Evolutionary conservation across 2,888 invertebrate genomes (phyloP), one percentile per base, ranked within the genome.

Genomic region (Pristionchus exspectatus): DNA sequence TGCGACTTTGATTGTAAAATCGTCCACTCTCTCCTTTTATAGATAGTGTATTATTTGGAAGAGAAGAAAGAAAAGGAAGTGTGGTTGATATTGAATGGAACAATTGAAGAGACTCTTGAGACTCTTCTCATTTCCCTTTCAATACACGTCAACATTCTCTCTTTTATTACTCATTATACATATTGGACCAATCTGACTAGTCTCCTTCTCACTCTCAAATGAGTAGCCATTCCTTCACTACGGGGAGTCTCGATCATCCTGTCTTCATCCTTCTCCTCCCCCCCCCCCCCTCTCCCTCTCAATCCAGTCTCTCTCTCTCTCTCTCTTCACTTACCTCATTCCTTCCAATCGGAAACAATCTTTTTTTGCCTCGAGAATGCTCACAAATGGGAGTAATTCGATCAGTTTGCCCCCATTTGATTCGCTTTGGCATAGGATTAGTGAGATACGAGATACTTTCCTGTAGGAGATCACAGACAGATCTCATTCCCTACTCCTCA

Each of bases 61-160:
- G 63, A 85, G 85, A 85, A 63, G 85, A 85, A 63, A 83, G 50
- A n/a, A 83, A 30, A 63, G 24, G 85, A 85, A 85, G 63, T 59
- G 85, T 56, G 16, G 33, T 16, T 56, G 44, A 14, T 59, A 56
- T 30, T 24, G 85, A 85, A 85, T 33, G 33, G 44, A 85, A 63
- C 56, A 63, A 85, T 56, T 24, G 85, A 83, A 24, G 18, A 44
- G 85, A n/a, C 18, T 50, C 27, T 27, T 7, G 84, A 27, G 16
- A 84, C 44, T 33, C 27, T 1, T 56, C 12, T 54, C 50, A 83
- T 33, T 59, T 59, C 56, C 63, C 56, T 85, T 85, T 59, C 77
- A 30, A 30, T 21, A 4, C 74, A 74, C 74, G 30, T 30, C 33
- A 74, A 74, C 18, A n/a, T 44, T 44, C 77, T 2, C 44, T 24